Base-by-base conservation (phyloP, 1,140 invertebrate genomes). In the Ectropis grisescens region DNA sequence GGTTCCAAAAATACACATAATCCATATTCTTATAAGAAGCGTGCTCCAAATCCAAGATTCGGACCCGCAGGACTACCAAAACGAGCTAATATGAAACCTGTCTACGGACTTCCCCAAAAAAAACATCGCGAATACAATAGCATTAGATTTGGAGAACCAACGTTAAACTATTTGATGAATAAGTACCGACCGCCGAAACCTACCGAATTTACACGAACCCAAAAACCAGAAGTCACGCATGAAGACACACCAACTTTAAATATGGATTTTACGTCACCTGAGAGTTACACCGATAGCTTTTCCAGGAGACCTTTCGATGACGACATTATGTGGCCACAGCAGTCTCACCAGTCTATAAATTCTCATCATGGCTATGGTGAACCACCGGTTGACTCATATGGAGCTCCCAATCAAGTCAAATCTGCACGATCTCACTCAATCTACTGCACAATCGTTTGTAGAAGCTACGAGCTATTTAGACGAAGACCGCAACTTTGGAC, bases 61-160 rank as follows among this genome's bases (percentile, higher is more conserved):
- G 47, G 50, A 9, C 36, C 49, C 10, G 42, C 0, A 25, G 32
- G 25, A 53, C n/a, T n/a, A 22, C 14, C 30, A 56, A 40, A 24
- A 2, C 9, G 9, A 19, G 8, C 16, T 8, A 19, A 19, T 19
- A 19, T 4, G 23, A 61, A 57, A 36, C 45, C 54, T 7, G 11
- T 34, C 4, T 60, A 62, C 14, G 48, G 52, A 11, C 47, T 19
- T 19, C 40, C 12, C 57, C 52, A 16, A 62, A 64, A 14, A 59
- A 61, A 32, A 41, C 35, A n/a, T 29, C 52, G 56, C 1, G 29
- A 36, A 10, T 55, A 51, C 28, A 3, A 19, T 3, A 19, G 8
- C 3, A 12, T 34, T n/a, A 56, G 61, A 8, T 76, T 78, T 33
- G 69, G 59, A 14, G 70, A 78, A 41, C 65, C 69, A 8, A 62